Percentiles rank a stretch among this genome's conserved stretches.
phyloP scores from a whole-genome alignment of 2,797 vertebrate species.

The Microchirus variegatus region DNA sequence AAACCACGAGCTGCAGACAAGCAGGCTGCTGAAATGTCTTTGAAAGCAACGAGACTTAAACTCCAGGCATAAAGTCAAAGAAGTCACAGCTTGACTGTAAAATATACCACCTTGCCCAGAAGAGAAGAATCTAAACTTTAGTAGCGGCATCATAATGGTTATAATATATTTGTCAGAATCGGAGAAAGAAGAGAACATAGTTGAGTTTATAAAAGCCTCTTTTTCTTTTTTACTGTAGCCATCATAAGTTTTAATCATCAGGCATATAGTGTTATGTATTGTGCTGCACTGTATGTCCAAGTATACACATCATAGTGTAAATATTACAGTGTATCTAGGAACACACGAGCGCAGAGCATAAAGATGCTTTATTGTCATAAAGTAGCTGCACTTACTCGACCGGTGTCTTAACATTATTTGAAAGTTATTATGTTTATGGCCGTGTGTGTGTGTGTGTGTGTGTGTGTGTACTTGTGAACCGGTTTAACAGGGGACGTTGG shows the following conservation, averaged over 20 bases:
- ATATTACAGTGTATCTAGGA: constrained; percentile 44
- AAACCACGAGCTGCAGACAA: constrained; percentile 44
- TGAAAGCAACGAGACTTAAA: constrained; percentile 53
- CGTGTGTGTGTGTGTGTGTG: constrained; percentile 17
- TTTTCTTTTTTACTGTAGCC: constrained; percentile 34
- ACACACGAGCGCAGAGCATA: constrained; percentile 34
- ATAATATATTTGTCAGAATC: constrained; percentile 46
- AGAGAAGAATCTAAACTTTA: constrained; percentile 42
- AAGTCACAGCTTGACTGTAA: constrained; percentile 45
- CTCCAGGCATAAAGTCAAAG: constrained; percentile 46
- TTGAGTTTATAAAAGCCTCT: constrained; percentile 22
- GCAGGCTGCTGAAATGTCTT: constrained; percentile 45
- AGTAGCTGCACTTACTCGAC: constrained; percentile 36
- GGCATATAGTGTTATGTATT: constrained; percentile 10
- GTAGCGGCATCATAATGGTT: constrained; percentile 41
- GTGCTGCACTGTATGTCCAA: constrained; percentile 21
- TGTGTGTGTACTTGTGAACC: neutral
- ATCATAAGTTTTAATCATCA: constrained; percentile 48
- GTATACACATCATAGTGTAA: constrained; percentile 27
- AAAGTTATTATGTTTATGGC: constrained; percentile 52
- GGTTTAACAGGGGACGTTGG: no score
- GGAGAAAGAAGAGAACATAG: constrained; percentile 27
- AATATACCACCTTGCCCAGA: constrained; percentile 34
- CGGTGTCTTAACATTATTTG: constrained; percentile 46
- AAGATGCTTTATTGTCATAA: constrained; percentile 46